phyloP scores from a whole-genome alignment of 2,797 vertebrate genomes.

The Pangasius djambal region DNA sequence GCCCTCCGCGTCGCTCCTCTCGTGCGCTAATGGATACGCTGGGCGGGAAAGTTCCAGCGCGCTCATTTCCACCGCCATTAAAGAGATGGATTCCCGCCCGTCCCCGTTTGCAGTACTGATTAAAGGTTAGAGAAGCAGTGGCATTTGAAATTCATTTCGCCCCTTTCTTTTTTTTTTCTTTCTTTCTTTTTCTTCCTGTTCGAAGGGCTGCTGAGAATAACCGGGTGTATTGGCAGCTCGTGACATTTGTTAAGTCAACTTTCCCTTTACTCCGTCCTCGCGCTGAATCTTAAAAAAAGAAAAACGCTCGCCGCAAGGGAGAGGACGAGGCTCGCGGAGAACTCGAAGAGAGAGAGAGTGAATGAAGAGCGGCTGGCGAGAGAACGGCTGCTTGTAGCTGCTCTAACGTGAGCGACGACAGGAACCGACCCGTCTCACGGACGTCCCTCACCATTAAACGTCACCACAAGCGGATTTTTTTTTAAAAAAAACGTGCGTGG shows the following conservation, averaged over 20 bases:
- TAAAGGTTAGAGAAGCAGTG: constrained; percentile 53
- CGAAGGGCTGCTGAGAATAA: constrained; percentile 42
- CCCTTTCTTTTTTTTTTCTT: neutral
- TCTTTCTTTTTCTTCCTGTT: neutral
- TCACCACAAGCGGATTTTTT: neutral
- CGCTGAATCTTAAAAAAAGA: constrained; percentile 44
- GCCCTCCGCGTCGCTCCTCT: neutral
- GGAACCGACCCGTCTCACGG: neutral
- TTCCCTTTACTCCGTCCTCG: constrained; percentile 35
- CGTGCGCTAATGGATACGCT: neutral
- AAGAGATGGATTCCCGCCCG: constrained; percentile 15
- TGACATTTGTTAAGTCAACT: constrained; percentile 61
- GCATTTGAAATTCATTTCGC: constrained; percentile 56
- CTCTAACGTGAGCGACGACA: neutral
- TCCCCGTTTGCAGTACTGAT: constrained; percentile 47
- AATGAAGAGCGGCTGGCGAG: neutral
- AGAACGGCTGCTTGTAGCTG: neutral
- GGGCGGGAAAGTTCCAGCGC: neutral
- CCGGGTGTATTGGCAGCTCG: constrained; percentile 50
- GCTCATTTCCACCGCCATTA: constrained; percentile 13
- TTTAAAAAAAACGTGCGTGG: neutral
- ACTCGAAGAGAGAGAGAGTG: neutral
- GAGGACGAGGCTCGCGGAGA: neutral
- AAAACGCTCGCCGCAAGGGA: neutral
- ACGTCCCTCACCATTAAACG: neutral